Conservation (phyloP, 1,140 invertebrate genomes). For the Drosophila orosa region DNA sequence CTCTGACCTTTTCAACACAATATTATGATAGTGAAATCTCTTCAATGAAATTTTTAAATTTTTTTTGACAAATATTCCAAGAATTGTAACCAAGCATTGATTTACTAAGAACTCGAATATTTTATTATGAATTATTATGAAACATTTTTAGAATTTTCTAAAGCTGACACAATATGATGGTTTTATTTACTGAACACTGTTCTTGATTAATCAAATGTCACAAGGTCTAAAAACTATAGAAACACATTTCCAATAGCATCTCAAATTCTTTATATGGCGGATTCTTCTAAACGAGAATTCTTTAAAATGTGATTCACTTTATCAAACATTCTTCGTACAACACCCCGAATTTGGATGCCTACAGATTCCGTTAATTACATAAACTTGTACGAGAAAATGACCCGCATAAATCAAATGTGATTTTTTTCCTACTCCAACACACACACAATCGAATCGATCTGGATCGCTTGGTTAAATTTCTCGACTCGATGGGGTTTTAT, state of each 20-base stretch:
- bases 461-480: slow-evolving; percentile 16
- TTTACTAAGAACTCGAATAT: neutral
- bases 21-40: too few species aligned
- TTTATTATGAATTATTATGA: neutral
- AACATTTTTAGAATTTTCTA: neutral
- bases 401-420: slow-evolving; percentile 55
- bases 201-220: neutral
- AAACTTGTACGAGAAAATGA: slow-evolving; percentile 48
- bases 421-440: slow-evolving; percentile 30
- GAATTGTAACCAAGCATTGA: neutral
- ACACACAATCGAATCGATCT: neutral
- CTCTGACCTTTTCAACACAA: neutral
- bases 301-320: slow-evolving; percentile 10
- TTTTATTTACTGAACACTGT: neutral
- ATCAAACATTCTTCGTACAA: slow-evolving; percentile 7
- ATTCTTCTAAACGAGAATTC: neutral
- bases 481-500: slow-evolving; percentile 22
- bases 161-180: neutral
- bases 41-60: too few species aligned
- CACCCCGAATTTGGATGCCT: slow-evolving; percentile 5
- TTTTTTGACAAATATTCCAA: neutral
- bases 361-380: slow-evolving; percentile 34
- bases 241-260: neutral
- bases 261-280: neutral
- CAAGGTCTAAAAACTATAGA: neutral